Percentiles rank a stretch among this genome's conserved stretches.
These are phyloP conservation scores for Nicator chloris DNA, from an alignment of 2,113 vertebrate genomes.

Conservation along the genomic window DNA sequence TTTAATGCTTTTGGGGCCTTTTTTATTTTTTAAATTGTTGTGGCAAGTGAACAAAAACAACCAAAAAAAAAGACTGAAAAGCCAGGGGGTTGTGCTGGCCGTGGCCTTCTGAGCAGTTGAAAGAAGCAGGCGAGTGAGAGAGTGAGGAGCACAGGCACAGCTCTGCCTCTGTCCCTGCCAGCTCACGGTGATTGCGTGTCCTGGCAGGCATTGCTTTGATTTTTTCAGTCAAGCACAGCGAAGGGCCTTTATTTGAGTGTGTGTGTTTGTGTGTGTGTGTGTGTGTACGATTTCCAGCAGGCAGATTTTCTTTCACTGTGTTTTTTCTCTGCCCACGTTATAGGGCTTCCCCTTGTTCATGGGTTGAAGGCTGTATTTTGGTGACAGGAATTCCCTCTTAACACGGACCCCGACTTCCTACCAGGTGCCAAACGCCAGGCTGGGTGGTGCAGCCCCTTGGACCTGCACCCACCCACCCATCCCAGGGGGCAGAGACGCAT, in stretches of 20 bases:
- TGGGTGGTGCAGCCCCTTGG: not conserved
- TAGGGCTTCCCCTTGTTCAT: not conserved
- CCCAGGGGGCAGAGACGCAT: not conserved
- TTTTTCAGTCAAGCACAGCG: not conserved
- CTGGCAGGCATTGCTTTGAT: not conserved
- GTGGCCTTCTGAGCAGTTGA: not conserved
- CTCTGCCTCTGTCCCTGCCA: not conserved
- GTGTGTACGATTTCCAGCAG: not conserved
- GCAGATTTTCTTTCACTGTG: not conserved
- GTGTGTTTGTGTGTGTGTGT: not conserved
- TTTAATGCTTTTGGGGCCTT: not conserved
- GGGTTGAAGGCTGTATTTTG: not conserved
- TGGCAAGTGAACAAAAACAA: not conserved
- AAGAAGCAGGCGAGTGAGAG: not conserved
- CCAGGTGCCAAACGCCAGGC: not conserved
- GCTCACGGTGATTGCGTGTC: not conserved
- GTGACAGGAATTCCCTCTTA: not conserved
- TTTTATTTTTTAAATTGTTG: not conserved
- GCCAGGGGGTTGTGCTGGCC: not conserved
- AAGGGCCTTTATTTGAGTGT: not conserved
- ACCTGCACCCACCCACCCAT: fast-evolving
- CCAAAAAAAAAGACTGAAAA: not conserved
- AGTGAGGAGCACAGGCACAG: not conserved
- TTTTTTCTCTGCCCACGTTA: not conserved
- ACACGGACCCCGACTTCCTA: not conserved